phyloP scores from a whole-genome alignment of 2,113 vertebrate genomes.

The Carlito syrichta region DNA sequence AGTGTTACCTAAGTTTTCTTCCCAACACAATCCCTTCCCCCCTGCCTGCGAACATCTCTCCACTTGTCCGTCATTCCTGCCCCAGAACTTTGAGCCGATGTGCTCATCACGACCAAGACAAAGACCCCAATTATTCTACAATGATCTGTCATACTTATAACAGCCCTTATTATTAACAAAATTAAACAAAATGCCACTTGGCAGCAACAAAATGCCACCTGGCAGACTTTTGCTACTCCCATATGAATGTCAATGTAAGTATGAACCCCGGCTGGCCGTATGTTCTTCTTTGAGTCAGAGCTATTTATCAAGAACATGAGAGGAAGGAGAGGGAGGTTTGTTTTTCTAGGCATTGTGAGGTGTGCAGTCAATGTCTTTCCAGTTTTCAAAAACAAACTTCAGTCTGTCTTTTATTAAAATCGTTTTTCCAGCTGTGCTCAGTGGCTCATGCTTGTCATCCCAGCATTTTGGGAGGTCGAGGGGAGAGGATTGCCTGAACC shows the following conservation, averaged over 20 bases:
- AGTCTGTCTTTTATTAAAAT: background rate
- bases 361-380: background rate
- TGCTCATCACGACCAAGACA: background rate
- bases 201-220: background rate
- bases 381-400: background rate
- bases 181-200: background rate
- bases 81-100: background rate
- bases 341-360: background rate
- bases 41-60: background rate
- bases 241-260: background rate
- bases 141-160: background rate
- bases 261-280: background rate
- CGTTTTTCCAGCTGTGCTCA: too few relatives aligned
- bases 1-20: background rate
- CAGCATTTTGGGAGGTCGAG: too few relatives aligned
- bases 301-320: background rate
- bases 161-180: background rate
- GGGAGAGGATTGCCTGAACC: too few relatives aligned
- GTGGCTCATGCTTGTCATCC: too few relatives aligned
- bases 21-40: background rate
- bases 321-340: background rate
- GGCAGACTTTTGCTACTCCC: background rate
- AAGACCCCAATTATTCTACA: background rate
- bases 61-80: background rate
- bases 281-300: background rate